Base-by-base conservation (phyloP, 2,888 invertebrate species). In the Hypselothyrea guttata region DNA sequence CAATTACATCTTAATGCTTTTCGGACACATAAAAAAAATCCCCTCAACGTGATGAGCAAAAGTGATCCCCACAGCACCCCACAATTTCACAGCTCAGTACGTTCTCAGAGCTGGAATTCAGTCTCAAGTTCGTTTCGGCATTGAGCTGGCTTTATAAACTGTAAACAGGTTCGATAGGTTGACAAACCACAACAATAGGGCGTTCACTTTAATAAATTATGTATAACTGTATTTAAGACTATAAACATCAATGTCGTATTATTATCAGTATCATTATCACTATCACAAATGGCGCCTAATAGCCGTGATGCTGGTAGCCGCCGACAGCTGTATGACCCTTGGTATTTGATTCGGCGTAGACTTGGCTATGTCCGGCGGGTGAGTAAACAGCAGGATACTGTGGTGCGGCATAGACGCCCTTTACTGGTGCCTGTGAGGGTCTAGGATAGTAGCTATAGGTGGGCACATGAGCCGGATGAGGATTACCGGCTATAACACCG, bases 81-180 rank as follows among this genome's bases (percentile, higher is more conserved):
- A 5, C 2, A 22, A 22, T 22, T 22, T 4, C 22, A 22, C 22
- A 5, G 22, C 22, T 22, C 22, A 22, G 5, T 22, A 22, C 22
- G 5, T 5, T 22, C n/a, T 16, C 41, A 45, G n/a, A n/a, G n/a
- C n/a, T n/a, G n/a, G n/a, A n/a, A n/a, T n/a, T n/a, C n/a, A n/a
- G 15, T 31, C 52, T 57, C 63, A 48, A 63, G 52, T 56, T 59
- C 37, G 44, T 22, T 37, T 56, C 15, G 41, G 27, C 46, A 15
- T 18, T 13, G 22, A 35, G 12, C 28, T 44, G 9, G n/a, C n/a
- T 11, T n/a, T 41, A 28, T 11, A 15, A 31, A 51, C 30, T 47
- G 37, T 16, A 70, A 78, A 69, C 81, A 37, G 69, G 81, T 84
- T 84, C n/a, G 18, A 16, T 5, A 38, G 38, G 16, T 38, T n/a